These are phyloP conservation scores for Lutraria lutraria DNA, from an alignment of 2,888 invertebrate species.

Conservation along the genomic window DNA sequence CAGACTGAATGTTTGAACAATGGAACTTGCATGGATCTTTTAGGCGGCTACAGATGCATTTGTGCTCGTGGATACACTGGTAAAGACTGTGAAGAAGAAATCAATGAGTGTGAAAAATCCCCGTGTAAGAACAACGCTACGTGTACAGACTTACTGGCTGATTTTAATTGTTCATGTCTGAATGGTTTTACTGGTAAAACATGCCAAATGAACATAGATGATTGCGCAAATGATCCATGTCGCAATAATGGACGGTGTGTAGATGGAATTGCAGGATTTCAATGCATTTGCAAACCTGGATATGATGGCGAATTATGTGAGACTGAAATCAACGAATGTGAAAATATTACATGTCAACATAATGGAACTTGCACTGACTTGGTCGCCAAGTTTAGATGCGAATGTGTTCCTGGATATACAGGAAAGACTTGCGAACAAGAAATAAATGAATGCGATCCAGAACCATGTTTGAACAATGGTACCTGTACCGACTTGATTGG, in stretches of 20 bases:
- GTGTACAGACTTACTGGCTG: constrained; percentile 61
- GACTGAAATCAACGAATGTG: constrained; percentile 70
- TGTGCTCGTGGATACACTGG: constrained; percentile 56
- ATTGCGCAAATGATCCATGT: constrained; percentile 68
- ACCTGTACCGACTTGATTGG: constrained; percentile 55
- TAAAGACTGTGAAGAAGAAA: constrained; percentile 63
- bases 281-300: constrained; percentile 65
- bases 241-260: constrained; percentile 66
- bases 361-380: constrained; percentile 69
- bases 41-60: constrained; percentile 47
- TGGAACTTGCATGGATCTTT: constrained; percentile 52
- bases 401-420: constrained; percentile 64
- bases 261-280: constrained; percentile 62
- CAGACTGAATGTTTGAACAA: constrained; percentile 47
- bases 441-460: constrained; percentile 56
- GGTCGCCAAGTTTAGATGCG: constrained; percentile 66
- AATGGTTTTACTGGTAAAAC: constrained; percentile 60
- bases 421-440: constrained; percentile 61
- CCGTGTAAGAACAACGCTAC: constrained; percentile 65
- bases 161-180: constrained; percentile 67
- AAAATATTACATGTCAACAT: constrained; percentile 65
- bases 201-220: constrained; percentile 66
- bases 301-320: constrained; percentile 67
- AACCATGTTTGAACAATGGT: constrained; percentile 25
- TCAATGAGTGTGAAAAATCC: constrained; percentile 63